These are phyloP conservation scores for Melangyna quadrimaculata DNA, from an alignment of 2,888 invertebrate genomes.

Conservation along the genomic window DNA sequence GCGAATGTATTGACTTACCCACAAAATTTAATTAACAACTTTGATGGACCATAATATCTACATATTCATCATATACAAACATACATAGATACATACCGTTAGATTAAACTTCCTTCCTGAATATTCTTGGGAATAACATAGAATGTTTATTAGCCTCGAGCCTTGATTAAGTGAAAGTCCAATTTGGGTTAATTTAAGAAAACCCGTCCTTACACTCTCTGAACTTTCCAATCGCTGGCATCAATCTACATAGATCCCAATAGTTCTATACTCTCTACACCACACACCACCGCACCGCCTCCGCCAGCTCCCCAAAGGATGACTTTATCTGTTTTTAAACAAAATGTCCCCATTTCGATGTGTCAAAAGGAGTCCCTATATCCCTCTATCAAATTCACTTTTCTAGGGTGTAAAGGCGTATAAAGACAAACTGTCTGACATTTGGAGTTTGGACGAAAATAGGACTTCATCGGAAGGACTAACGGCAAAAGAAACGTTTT, in stretches of 20 bases:
- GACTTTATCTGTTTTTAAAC: slow-evolving; percentile 63
- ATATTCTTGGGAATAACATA: slow-evolving; percentile 8
- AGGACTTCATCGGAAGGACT: slow-evolving; percentile 36
- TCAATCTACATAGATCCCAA: not conserved
- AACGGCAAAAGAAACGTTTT: slow-evolving; percentile 55
- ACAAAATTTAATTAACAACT: slow-evolving; percentile 55
- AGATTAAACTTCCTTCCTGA: slow-evolving; percentile 10
- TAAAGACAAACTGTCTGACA: slow-evolving; percentile 56
- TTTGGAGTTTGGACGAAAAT: slow-evolving; percentile 30
- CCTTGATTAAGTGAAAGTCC: slow-evolving; percentile 57
- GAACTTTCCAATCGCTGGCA: not conserved
- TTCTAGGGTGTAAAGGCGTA: slow-evolving; percentile 29
- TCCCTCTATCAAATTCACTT: slow-evolving; percentile 28
- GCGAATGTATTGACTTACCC: slow-evolving; percentile 7
- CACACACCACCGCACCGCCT: not conserved
- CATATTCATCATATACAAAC: not conserved
- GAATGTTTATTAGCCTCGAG: slow-evolving; percentile 51
- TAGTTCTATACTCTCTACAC: not conserved
- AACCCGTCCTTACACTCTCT: not conserved
- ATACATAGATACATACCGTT: not conserved
- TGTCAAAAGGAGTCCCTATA: slow-evolving; percentile 18
- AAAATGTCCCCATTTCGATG: slow-evolving; percentile 48
- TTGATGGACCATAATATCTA: slow-evolving; percentile 21
- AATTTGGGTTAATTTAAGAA: slow-evolving; percentile 58
- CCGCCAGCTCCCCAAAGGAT: not conserved